Evolutionary conservation across 2,797 vertebrate genomes (phyloP), one percentile per base, ranked within the genome.

Genomic region (Sparus aurata): DNA sequence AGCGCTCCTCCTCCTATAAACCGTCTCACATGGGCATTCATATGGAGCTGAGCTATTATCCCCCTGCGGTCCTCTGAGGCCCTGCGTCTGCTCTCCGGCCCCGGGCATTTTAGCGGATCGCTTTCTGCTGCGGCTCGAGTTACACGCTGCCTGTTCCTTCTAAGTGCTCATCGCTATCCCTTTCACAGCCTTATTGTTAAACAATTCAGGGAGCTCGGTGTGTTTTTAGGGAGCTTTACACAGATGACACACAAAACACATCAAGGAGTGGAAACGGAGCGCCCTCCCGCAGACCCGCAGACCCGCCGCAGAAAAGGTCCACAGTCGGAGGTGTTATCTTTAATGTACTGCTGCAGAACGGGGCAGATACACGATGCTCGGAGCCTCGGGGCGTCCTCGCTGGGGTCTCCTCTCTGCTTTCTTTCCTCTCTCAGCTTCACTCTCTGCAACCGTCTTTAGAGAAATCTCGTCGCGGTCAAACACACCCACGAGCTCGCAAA

Each of bases 111-210:
- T 68, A 87, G 85, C 83, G n/a, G 79, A 85, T 87, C 60, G 41
- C 85, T 90, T 82, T 82, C 75, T 71, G 76, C 82, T 12, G 71
- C 47, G 20, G 88, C 85, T 92, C 87, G 25, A 65, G 86, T 92
- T 92, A 84, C 91, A 75, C 30, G 9, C 45, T 27, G 84, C 49
- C 84, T 68, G 70, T 69, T 34, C 80, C 87, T 73, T 71, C 80
- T 1, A 76, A 90, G 85, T 85, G 82, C 85, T 87, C 86, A 65
- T 87, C 83, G 78, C 79, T 79, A 80, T 89, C 85, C 43, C 70
- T 87, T 90, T 86, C 87, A 83, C 83, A 67, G 88, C 79, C 72
- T 9, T 74, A 81, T 83, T 76, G 79, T 86, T 73, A 80, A 85
- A 81, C 86, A 77, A 72, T 68, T 80, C 69, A 52, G 77, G 77